Percentiles rank a stretch among this genome's conserved stretches.
Evolutionary conservation across 35 echinoderm and acorn worm genomes (phyloP).

Genomic region (Patiria miniata): DNA sequence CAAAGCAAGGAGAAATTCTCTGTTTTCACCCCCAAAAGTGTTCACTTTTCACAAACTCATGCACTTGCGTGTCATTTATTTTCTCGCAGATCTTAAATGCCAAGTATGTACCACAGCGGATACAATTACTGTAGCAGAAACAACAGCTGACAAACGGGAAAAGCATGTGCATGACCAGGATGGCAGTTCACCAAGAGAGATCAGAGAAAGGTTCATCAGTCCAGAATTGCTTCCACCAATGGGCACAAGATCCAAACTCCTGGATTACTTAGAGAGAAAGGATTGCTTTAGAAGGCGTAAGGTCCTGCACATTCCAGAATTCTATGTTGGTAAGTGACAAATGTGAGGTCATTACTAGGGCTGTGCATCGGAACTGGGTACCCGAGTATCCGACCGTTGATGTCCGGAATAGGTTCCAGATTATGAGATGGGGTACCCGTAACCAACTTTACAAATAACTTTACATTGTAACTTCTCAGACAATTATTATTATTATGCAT

Average conservation of each 20-base stretch:
- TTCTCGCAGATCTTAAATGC: background rate
- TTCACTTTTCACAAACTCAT: no score
- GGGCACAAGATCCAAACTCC: constrained; percentile 69
- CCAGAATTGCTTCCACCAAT: constrained; percentile 90
- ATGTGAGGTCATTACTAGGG: no score
- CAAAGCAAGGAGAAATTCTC: no score
- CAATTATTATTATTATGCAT: background rate
- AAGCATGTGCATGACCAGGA: background rate
- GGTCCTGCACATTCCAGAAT: constrained; percentile 88
- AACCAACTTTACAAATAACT: background rate
- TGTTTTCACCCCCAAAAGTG: no score
- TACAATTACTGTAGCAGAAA: constrained; percentile 1
- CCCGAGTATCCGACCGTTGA: no score
- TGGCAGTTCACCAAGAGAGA: background rate
- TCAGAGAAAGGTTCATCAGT: constrained; percentile 67
- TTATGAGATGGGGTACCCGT: no score
- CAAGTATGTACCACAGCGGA: background rate
- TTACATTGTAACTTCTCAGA: background rate
- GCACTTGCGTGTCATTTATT: background rate
- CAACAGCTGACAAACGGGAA: background rate
- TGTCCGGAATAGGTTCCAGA: no score
- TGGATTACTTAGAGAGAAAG: constrained; percentile 82
- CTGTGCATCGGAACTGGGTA: no score
- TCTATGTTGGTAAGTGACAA: constrained; percentile 87
- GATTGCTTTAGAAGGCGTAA: constrained; percentile 82